phyloP scores from a whole-genome alignment of 2,113 vertebrate genomes.

The Ophthalmolycus amberensis region DNA sequence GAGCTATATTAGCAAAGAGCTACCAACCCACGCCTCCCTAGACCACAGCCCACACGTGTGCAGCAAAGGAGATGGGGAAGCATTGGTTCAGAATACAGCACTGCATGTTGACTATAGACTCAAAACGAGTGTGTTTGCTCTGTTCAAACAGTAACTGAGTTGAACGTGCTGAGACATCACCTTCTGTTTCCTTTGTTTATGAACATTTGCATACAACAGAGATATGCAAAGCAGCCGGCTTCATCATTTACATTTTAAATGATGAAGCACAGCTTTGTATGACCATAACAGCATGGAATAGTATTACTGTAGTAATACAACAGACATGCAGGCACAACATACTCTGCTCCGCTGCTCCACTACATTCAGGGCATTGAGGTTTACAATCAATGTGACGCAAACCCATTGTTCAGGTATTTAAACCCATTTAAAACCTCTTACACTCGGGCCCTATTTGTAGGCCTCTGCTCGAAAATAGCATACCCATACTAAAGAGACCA shows the following conservation, averaged over 20 bases:
- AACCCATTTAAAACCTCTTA: too few relatives aligned
- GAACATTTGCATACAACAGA: not conserved
- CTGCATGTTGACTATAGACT: not conserved
- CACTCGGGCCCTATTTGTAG: too few relatives aligned
- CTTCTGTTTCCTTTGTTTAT: not conserved
- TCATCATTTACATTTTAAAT: not conserved
- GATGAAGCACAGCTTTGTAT: not conserved
- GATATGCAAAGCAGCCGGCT: not conserved
- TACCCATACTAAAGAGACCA: too few relatives aligned
- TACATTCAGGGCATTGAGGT: not conserved
- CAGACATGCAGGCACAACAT: not conserved
- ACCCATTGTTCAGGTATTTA: too few relatives aligned
- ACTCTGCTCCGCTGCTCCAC: not conserved
- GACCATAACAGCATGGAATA: not conserved
- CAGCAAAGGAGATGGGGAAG: not conserved
- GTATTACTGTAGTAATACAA: not conserved
- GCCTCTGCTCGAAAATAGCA: too few relatives aligned
- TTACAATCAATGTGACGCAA: not conserved
- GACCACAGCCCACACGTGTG: not conserved
- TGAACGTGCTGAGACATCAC: not conserved
- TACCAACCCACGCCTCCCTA: not conserved
- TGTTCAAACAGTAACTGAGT: not conserved
- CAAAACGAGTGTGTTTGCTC: not conserved
- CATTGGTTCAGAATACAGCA: not conserved
- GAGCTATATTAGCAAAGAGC: conserved; percentile 3